Base-by-base conservation (phyloP, 2,797 vertebrate genomes). In the Nyctalus aviator region DNA sequence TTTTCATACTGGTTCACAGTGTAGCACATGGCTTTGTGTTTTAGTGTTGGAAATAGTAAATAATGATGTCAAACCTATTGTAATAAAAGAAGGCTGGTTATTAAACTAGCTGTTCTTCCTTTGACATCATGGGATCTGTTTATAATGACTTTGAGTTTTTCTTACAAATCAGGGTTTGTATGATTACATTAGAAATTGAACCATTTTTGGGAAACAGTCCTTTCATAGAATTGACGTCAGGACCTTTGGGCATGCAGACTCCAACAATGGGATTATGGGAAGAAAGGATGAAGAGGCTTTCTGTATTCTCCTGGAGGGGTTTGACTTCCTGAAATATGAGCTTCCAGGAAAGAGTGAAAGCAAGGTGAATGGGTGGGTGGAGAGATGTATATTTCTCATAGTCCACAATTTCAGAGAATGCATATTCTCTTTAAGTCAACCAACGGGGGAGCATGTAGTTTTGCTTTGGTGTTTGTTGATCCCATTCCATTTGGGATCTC, bases 1-100 rank as follows among this genome's bases (percentile, higher is more conserved):
- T 95, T 95, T 97, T 96, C 96, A 97, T 96, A 82, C 84, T 94
- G 76, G 86, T 84, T 84, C 95, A 94, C 85, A 92, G 21, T 93
- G 93, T 50, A 95, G 90, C 46, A 75, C 68, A 48, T 62, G 57
- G 82, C 81, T 79, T 95, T 97, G 90, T 97, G 69, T 94, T 97
- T 96, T 35, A 95, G 88, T 84, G 82, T 90, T 95, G 96, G 96
- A 94, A 96, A 95, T 94, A 88, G 96, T 96, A 96, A 96, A 90
- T 91, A 96, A 77, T 98, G 98, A 98, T 92, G 95, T 97, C 97
- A 98, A 96, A 79, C 50, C 72, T 71, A 37, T 96, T 94, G 92
- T 96, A 94, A 95, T 96, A 96, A 97, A 96, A 92, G 89, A 88
- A 79, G 32, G 46, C 88, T 88, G 93, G 78, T 97, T 94, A 96